Conservation (phyloP, 2,113 vertebrate species). For the Macrotis lagotis region DNA sequence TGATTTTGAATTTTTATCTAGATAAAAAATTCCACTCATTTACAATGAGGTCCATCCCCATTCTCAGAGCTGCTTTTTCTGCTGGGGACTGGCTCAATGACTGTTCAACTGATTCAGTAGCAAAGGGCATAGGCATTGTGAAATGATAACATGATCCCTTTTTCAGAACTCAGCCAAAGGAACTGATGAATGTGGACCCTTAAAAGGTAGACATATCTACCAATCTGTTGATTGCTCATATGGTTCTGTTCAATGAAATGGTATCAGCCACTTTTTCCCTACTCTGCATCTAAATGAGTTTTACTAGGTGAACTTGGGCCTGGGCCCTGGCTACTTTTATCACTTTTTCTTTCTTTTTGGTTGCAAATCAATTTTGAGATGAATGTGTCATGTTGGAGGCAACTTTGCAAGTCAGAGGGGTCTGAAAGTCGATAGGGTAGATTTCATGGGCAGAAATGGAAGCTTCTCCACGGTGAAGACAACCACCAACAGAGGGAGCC, state of each 20-base stretch:
- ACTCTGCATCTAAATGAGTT: background rate
- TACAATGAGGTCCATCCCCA: background rate
- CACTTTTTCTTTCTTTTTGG: background rate
- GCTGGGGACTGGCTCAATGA: background rate
- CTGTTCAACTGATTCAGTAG: background rate
- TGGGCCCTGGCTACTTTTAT: background rate
- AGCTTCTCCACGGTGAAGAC: background rate
- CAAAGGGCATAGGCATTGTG: background rate
- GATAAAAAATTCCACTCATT: background rate
- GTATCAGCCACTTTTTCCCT: background rate
- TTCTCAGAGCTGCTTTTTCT: background rate
- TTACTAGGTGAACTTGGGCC: background rate
- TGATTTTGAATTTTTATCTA: constrained; percentile 49
- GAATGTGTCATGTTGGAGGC: background rate
- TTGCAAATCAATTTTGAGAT: background rate
- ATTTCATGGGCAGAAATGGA: background rate
- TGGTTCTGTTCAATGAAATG: background rate
- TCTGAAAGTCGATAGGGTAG: background rate
- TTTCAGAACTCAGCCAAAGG: background rate
- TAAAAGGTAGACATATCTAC: background rate
- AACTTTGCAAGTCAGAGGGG: background rate
- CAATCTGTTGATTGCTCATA: background rate
- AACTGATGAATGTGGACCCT: background rate
- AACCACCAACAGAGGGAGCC: background rate
- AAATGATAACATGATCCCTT: background rate